phyloP scores from a whole-genome alignment of 2,888 invertebrate species.

The Leucoma salicis region DNA sequence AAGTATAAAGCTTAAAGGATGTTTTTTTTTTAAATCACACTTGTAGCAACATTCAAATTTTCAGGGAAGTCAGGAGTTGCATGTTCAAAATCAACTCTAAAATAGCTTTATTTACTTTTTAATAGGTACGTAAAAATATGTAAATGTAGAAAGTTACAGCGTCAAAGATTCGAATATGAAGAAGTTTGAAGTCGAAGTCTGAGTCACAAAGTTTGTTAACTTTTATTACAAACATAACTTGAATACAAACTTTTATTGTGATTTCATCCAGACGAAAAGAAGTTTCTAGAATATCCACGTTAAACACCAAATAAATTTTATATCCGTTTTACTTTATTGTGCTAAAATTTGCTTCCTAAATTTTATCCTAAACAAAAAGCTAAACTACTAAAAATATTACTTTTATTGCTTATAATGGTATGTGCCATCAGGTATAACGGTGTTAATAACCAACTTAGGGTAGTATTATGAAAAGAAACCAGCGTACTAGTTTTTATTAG shows the following conservation, averaged over 20 bases:
- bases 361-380: no score
- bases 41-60: no score
- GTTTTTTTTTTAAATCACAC: no score
- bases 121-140: constrained; percentile 39
- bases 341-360: no score
- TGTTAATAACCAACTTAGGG: no score
- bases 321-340: no score
- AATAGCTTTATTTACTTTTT: constrained; percentile 14
- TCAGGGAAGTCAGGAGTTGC: neutral
- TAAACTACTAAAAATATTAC: no score
- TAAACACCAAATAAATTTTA: constrained; percentile 26
- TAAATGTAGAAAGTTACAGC: constrained; percentile 36
- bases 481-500: no score
- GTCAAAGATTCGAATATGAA: constrained; percentile 45
- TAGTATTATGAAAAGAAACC: no score
- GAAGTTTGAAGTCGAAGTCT: constrained; percentile 36
- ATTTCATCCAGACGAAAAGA: constrained; percentile 33
- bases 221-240: neutral
- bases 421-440: no score
- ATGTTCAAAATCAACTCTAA: neutral
- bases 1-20: no score
- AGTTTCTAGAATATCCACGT: constrained; percentile 25
- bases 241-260: constrained; percentile 43
- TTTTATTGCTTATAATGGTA: no score
- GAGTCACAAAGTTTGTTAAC: constrained; percentile 18